phyloP scores from a whole-genome alignment of 30 jellyfish, hydroid and myxozoan genomes.

The Aurelia aurita complex sp. Pacific region DNA sequence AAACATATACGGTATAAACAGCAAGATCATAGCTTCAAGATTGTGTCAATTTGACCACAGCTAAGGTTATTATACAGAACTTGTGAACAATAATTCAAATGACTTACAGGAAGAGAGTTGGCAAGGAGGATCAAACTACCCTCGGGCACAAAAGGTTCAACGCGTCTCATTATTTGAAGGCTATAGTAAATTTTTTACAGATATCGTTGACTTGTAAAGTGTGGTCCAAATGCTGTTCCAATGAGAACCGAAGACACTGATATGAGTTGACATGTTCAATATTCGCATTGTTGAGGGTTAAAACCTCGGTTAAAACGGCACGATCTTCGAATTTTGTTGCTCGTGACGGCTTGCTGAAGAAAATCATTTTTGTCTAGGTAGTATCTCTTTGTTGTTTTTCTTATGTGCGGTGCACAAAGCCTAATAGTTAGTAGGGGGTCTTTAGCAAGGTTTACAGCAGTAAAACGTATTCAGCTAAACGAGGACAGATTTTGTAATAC shows the following conservation, averaged over 20 bases:
- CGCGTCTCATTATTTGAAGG: background rate
- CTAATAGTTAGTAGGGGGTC: no score
- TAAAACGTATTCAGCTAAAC: no score
- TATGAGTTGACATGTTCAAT: constrained; percentile 7
- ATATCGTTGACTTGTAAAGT: constrained; percentile 1
- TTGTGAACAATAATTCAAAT: constrained; percentile 22
- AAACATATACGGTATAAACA: background rate
- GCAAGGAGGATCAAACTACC: constrained; percentile 27
- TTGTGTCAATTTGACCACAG: background rate
- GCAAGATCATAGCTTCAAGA: no score
- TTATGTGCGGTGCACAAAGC: no score
- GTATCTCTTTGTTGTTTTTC: no score
- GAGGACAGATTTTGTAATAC: no score
- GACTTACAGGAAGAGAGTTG: background rate
- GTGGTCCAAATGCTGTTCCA: constrained; percentile 12
- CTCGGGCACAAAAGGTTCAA: constrained; percentile 4
- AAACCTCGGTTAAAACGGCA: background rate
- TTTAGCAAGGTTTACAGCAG: no score
- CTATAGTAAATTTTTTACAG: constrained; percentile 12
- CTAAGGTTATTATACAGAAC: constrained; percentile 1
- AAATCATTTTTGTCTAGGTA: no score
- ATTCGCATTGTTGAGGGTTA: constrained; percentile 22
- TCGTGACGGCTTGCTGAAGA: background rate
- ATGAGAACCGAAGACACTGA: constrained; percentile 13
- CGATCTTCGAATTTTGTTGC: background rate